A percentile compares a stretch with the other conserved stretches of the same genome.
Conservation (phyloP, 2,113 vertebrate genomes). For the Limanda limanda region DNA sequence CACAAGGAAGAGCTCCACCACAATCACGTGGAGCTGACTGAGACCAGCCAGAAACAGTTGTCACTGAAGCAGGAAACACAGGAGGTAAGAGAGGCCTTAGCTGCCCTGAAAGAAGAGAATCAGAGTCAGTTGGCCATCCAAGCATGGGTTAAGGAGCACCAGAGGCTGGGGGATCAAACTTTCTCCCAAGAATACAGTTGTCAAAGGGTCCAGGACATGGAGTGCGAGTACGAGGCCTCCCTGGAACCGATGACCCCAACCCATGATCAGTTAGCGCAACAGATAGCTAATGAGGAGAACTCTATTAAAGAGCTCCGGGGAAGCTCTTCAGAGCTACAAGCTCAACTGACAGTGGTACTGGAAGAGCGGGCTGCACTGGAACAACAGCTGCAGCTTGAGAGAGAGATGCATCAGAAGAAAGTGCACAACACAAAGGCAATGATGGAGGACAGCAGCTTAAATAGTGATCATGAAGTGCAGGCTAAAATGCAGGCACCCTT, state of each 20-base stretch:
- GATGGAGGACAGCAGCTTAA: background rate
- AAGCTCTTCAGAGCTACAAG: background rate
- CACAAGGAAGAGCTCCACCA: background rate
- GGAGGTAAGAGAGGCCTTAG: background rate
- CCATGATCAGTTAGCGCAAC: too few relatives aligned
- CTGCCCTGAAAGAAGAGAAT: background rate
- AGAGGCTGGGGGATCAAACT: too few relatives aligned
- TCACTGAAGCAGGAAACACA: background rate
- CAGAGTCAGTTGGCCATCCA: background rate
- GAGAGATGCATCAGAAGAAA: background rate
- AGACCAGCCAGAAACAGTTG: background rate
- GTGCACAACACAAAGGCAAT: background rate
- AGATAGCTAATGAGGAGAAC: background rate
- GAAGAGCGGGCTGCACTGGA: background rate
- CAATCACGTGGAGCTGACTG: background rate
- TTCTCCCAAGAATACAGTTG: too few relatives aligned
- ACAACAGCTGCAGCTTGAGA: background rate
- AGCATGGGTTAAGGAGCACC: too few relatives aligned
- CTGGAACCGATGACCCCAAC: too few relatives aligned
- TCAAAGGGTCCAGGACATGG: too few relatives aligned
- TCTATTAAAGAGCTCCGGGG: background rate
- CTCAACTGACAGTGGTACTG: background rate
- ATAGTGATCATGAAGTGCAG: too few relatives aligned
- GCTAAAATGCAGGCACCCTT: background rate
- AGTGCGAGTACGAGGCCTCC: too few relatives aligned